Percentiles rank a stretch among this genome's conserved stretches.
Evolutionary conservation across 1,140 invertebrate species (phyloP).

Genomic region (Meloidogyne hapla): DNA sequence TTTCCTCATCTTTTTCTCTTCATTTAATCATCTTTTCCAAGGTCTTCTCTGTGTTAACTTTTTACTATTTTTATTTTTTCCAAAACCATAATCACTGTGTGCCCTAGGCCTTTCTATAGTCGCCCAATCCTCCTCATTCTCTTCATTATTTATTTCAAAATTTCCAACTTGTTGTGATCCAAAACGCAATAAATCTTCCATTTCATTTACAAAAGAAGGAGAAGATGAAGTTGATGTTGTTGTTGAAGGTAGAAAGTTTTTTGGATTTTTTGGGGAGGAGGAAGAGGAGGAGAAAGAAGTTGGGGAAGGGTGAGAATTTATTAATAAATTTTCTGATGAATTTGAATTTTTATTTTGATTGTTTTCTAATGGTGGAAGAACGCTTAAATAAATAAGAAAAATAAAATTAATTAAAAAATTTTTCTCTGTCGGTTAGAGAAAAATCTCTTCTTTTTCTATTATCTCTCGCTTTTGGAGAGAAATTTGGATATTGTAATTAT

Average conservation of each 20-base stretch:
- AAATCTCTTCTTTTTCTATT: no score
- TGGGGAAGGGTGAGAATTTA: not conserved
- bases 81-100: constrained; percentile 9
- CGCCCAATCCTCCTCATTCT: not conserved
- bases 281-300: not conserved
- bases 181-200: not conserved
- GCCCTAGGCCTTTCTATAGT: constrained; percentile 12
- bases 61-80: not conserved
- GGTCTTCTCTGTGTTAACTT: not conserved
- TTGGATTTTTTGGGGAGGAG: not conserved
- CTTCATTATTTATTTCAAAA: not conserved
- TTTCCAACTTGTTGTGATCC: not conserved
- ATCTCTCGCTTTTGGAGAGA: no score
- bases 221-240: not conserved
- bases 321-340: not conserved
- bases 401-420: not conserved
- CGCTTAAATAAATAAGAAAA: not conserved
- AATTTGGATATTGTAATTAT: no score
- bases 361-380: not conserved
- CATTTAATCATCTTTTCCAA: not conserved
- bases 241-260: not conserved
- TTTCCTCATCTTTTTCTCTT: not conserved
- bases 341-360: not conserved
- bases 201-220: not conserved
- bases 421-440: not conserved